A percentile compares a stretch with the other conserved stretches of the same genome.
phyloP scores from a whole-genome alignment of 2,113 vertebrate species.

The Actenoides hombroni region DNA sequence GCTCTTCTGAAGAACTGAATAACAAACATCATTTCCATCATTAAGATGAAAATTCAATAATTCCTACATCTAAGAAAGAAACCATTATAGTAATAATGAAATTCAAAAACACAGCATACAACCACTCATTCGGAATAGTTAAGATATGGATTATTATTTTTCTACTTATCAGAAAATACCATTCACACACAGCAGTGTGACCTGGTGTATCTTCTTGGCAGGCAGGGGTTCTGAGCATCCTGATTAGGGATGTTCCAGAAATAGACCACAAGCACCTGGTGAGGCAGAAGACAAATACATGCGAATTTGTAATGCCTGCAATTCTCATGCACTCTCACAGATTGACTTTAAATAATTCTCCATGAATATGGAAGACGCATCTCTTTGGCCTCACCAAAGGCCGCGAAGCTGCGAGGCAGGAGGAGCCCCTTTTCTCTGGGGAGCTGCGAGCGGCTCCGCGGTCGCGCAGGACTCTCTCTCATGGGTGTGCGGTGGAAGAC shows the following conservation, averaged over 20 bases:
- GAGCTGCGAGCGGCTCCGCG: accelerated
- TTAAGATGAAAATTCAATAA: neutral
- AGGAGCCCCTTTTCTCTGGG: neutral
- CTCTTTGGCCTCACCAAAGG: neutral
- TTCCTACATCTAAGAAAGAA: neutral
- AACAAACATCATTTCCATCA: neutral
- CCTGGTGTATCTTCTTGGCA: neutral
- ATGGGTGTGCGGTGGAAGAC: neutral
- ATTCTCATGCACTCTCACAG: neutral
- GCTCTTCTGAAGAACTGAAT: neutral
- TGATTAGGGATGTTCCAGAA: neutral
- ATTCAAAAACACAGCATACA: neutral
- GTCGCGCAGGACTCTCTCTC: neutral
- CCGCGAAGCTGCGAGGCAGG: neutral
- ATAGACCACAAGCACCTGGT: neutral
- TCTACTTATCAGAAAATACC: neutral
- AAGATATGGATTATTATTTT: neutral
- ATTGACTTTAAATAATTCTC: neutral
- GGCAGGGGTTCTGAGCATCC: accelerated
- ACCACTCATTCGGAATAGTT: neutral
- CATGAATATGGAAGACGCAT: neutral
- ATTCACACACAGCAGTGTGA: neutral
- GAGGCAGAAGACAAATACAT: neutral
- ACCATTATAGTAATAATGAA: neutral
- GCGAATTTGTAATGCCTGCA: neutral